Conservation (phyloP, 2,888 invertebrate genomes). For the Tricholauxania praeusta region DNA sequence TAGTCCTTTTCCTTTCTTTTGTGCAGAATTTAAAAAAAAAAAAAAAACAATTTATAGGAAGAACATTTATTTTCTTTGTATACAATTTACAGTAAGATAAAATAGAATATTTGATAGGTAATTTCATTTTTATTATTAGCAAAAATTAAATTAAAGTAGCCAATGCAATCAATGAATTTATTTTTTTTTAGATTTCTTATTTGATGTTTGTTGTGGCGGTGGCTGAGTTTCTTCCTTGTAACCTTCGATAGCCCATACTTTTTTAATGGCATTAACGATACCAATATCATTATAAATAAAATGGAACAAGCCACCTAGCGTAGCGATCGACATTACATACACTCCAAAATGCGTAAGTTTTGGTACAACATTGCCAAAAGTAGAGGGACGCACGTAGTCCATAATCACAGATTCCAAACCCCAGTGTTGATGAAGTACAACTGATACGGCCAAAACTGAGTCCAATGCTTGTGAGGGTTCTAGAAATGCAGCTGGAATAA, state of each 20-base stretch:
- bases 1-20: no score
- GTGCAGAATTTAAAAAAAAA: no score
- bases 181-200: no score
- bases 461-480: constrained; percentile 78
- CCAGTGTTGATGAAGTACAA: constrained; percentile 85
- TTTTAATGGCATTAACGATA: constrained; percentile 77
- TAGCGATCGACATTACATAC: constrained; percentile 77
- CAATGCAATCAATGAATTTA: no score
- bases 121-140: no score
- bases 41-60: no score
- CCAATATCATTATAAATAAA: constrained; percentile 87
- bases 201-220: no score
- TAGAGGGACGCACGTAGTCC: constrained; percentile 83
- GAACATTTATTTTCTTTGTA: no score
- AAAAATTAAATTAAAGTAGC: no score
- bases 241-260: constrained; percentile 77
- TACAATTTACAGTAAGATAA: no score
- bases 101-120: no score
- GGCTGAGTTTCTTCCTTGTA: background rate
- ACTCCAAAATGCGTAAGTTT: constrained; percentile 77
- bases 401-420: constrained; percentile 70
- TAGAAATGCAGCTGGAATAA: constrained; percentile 79
- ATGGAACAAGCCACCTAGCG: constrained; percentile 85
- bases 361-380: constrained; percentile 81
- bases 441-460: constrained; percentile 74